Evolutionary conservation across 2,113 vertebrate species (phyloP).

Genomic region (Gymnarchus niloticus): DNA sequence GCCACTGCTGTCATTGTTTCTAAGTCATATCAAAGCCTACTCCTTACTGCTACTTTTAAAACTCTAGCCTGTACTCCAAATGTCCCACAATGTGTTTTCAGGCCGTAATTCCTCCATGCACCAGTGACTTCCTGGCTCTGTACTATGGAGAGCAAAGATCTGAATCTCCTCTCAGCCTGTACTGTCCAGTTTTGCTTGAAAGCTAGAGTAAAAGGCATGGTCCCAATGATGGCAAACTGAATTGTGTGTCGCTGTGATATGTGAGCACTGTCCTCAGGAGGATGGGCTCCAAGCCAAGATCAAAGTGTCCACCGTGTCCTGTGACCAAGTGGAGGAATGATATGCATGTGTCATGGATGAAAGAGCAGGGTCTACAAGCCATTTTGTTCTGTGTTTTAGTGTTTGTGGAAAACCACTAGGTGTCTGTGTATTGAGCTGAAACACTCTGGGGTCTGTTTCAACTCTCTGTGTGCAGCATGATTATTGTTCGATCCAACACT

Average conservation of each 20-base stretch:
- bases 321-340: background rate
- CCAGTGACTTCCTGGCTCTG: background rate
- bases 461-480: background rate
- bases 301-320: background rate
- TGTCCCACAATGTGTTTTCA: background rate
- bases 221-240: background rate
- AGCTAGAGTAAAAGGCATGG: background rate
- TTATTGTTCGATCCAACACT: background rate
- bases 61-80: background rate
- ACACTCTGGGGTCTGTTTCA: background rate
- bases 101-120: background rate
- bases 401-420: background rate
- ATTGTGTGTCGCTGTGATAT: background rate
- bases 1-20: background rate
- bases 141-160: background rate
- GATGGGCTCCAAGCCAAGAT: background rate
- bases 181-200: background rate
- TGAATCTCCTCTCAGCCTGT: background rate
- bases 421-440: background rate
- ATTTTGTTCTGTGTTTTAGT: background rate
- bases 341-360: background rate
- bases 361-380: background rate
- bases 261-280: too few species aligned
- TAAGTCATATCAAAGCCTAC: background rate
- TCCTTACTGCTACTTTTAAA: background rate